phyloP scores from a whole-genome alignment of 2,797 vertebrate genomes.

The Galaxias olidus region DNA sequence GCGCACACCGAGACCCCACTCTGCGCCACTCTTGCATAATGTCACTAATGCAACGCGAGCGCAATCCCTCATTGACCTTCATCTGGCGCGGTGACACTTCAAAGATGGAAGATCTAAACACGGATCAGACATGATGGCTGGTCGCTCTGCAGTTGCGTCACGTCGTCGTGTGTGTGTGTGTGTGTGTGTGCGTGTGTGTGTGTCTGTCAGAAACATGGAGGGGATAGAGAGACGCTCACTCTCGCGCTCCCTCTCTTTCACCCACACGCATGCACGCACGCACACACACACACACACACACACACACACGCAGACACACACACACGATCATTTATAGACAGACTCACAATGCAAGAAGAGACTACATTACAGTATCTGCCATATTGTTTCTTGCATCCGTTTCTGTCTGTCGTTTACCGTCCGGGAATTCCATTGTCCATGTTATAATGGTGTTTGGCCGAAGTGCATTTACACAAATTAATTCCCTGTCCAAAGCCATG shows the following conservation, averaged over 20 bases:
- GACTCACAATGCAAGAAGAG: too few relatives aligned
- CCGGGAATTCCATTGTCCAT: too few relatives aligned
- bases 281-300: constrained; percentile 4
- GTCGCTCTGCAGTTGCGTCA: not conserved
- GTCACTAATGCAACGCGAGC: constrained; percentile 29
- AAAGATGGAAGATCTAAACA: constrained; percentile 19
- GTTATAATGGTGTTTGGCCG: too few relatives aligned
- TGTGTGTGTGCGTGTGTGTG: not conserved
- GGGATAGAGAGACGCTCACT: too few relatives aligned
- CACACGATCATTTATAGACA: constrained; percentile 12
- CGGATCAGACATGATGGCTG: constrained; percentile 12
- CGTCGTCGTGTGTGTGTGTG: constrained; percentile 6
- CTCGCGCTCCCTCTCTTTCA: not conserved
- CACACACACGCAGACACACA: constrained; percentile 19
- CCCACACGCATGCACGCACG: not conserved
- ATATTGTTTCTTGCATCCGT: constrained; percentile 17
- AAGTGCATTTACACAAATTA: too few relatives aligned
- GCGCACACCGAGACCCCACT: constrained; percentile 17
- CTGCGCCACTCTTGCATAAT: constrained; percentile 3
- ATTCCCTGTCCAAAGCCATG: too few relatives aligned
- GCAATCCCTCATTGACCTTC: constrained; percentile 29
- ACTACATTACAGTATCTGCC: constrained; percentile 11
- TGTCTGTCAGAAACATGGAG: not conserved
- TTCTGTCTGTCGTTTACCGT: too few relatives aligned
- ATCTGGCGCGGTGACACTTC: constrained; percentile 23